A percentile compares a stretch with the other conserved stretches of the same genome.
Evolutionary conservation across 2,888 invertebrate species (phyloP).

Genomic region (Patella depressa): DNA sequence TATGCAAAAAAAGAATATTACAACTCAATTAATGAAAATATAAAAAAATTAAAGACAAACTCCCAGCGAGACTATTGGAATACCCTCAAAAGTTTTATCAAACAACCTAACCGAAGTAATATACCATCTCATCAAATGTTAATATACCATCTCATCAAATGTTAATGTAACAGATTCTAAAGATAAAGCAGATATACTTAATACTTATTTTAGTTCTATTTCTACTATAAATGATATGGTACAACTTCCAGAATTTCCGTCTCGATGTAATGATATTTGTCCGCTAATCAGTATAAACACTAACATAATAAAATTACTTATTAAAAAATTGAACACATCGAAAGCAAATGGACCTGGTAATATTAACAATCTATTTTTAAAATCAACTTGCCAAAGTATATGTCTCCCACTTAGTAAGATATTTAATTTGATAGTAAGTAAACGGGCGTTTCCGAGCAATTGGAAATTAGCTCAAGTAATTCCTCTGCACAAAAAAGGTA

Average conservation of each 20-base stretch:
- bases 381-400: no score
- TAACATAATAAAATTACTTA: not conserved
- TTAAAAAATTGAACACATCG: conserved; percentile 4
- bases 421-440: no score
- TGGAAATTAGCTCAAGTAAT: conserved; percentile 38
- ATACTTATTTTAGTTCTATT: conserved; percentile 6
- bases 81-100: not conserved
- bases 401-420: no score
- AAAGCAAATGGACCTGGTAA: conserved; percentile 13
- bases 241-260: not conserved
- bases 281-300: no score
- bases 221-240: conserved; percentile 5
- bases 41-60: not conserved
- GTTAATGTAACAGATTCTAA: not conserved
- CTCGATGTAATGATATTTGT: no score
- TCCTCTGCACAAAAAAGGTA: conserved; percentile 41
- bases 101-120: not conserved
- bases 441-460: conserved; percentile 28
- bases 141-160: not conserved
- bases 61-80: not conserved
- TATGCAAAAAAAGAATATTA: not conserved
- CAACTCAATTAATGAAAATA: conserved; percentile 1
- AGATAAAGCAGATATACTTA: not conserved
- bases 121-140: not conserved
- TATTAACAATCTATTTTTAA: not conserved